phyloP scores from a whole-genome alignment of 37 sponge, comb jelly and placozoan species.

The Amphimedon queenslandica region DNA sequence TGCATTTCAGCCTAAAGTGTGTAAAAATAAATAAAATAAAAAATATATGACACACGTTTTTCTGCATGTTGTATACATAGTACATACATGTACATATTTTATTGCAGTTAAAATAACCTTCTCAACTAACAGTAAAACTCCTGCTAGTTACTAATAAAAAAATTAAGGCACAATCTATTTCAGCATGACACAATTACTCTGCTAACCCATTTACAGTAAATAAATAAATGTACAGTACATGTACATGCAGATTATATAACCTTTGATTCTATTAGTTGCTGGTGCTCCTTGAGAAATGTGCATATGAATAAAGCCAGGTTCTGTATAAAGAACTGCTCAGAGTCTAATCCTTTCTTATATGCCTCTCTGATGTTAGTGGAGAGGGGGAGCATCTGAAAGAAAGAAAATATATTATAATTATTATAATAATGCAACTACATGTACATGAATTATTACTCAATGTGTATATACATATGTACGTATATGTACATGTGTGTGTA shows the following conservation, averaged over 20 bases:
- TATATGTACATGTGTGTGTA: not conserved
- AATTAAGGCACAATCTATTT: no score
- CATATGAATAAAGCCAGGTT: conserved; percentile 94
- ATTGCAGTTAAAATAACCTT: not conserved
- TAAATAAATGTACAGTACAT: no score
- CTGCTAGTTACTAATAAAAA: no score
- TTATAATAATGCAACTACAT: no score
- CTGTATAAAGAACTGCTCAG: conserved; percentile 98
- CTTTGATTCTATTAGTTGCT: conserved; percentile 75
- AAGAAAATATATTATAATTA: conserved; percentile 2
- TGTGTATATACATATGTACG: no score
- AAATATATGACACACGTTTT: no score
- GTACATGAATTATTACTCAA: no score
- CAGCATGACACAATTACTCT: no score
- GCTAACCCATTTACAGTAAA: no score
- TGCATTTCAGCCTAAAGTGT: conserved; percentile 38
- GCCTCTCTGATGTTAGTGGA: conserved; percentile 88
- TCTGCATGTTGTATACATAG: not conserved
- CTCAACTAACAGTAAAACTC: no score
- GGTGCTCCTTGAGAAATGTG: conserved; percentile 92
- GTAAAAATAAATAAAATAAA: not conserved
- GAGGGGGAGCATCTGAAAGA: conserved; percentile 86
- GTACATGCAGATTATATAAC: conserved; percentile 14
- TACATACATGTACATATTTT: not conserved
- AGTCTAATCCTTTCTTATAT: conserved; percentile 89